phyloP scores from a whole-genome alignment of 2,888 invertebrate genomes.

The Ormyrus labotus region DNA sequence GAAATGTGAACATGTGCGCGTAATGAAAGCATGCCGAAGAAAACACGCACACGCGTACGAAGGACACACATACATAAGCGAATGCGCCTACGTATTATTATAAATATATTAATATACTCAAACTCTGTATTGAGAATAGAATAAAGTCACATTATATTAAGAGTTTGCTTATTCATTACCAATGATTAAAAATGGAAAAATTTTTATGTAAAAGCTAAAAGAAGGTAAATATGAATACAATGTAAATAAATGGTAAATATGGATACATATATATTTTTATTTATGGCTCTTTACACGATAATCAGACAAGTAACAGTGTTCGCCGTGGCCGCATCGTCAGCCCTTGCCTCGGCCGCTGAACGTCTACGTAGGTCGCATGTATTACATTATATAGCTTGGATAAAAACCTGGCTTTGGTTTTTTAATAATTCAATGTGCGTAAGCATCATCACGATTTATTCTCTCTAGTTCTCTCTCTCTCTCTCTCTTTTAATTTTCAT shows the following conservation, averaged over 20 bases:
- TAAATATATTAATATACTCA: constrained; percentile 66
- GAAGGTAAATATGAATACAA: not conserved
- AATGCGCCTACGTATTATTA: constrained; percentile 63
- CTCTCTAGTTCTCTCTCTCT: constrained; percentile 4
- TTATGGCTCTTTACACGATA: constrained; percentile 72
- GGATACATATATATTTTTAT: constrained; percentile 65
- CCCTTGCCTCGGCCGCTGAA: constrained; percentile 43
- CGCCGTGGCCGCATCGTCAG: constrained; percentile 55
- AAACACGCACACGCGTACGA: constrained; percentile 53
- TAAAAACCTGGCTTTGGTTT: constrained; percentile 31
- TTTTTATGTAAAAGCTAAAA: not conserved
- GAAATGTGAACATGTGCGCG: constrained; percentile 37
- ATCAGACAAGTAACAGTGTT: constrained; percentile 73
- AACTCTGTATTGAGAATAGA: constrained; percentile 70
- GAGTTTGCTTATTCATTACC: constrained; percentile 5
- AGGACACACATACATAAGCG: constrained; percentile 42
- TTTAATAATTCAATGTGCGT: constrained; percentile 36
- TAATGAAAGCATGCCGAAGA: constrained; percentile 39
- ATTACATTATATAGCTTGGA: constrained; percentile 26
- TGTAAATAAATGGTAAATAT: constrained; percentile 49
- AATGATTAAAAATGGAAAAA: too few relatives aligned
- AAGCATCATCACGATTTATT: constrained; percentile 34
- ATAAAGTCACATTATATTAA: constrained; percentile 72
- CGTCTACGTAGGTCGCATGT: constrained; percentile 13
- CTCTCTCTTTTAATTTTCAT: not conserved